phyloP scores from a whole-genome alignment of 2,113 vertebrate genomes.

The Peromyscus maniculatus region DNA sequence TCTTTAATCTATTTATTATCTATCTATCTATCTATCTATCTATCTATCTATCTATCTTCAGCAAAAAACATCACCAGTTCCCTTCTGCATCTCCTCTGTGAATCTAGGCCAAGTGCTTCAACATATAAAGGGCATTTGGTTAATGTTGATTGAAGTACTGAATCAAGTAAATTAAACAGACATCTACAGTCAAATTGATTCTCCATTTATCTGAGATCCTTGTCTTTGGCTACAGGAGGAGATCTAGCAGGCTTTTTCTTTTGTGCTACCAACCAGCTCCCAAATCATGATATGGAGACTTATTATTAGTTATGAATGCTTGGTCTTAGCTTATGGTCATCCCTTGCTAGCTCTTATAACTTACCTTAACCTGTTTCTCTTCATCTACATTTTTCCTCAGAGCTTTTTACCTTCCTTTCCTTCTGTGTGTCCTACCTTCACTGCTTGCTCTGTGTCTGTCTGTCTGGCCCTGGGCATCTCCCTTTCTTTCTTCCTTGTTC shows the following conservation, averaged over 20 bases:
- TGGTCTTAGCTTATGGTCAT: not conserved
- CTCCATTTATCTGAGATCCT: slow-evolving; percentile 9
- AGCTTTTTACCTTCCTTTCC: not conserved
- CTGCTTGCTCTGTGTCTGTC: not conserved
- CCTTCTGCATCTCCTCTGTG: not conserved
- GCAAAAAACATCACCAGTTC: not conserved
- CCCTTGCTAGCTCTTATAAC: not conserved
- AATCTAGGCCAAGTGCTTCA: not conserved
- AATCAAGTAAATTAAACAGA: not conserved
- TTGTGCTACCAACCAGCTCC: not conserved
- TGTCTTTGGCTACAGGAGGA: not conserved
- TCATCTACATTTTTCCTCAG: not conserved
- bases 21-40: too few species aligned
- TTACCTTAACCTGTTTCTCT: not conserved
- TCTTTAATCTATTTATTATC: not conserved
- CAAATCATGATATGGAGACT: not conserved
- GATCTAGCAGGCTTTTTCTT: not conserved
- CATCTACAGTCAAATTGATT: not conserved
- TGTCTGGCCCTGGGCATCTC: not conserved
- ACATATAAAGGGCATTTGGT: not conserved
- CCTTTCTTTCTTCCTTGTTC: not conserved
- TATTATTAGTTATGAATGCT: not conserved
- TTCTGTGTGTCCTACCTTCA: not conserved
- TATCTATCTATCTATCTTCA: not conserved
- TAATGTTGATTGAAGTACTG: slow-evolving; percentile 26